Conservation (phyloP, 2,113 vertebrate species). For the Eubucco bourcierii region DNA sequence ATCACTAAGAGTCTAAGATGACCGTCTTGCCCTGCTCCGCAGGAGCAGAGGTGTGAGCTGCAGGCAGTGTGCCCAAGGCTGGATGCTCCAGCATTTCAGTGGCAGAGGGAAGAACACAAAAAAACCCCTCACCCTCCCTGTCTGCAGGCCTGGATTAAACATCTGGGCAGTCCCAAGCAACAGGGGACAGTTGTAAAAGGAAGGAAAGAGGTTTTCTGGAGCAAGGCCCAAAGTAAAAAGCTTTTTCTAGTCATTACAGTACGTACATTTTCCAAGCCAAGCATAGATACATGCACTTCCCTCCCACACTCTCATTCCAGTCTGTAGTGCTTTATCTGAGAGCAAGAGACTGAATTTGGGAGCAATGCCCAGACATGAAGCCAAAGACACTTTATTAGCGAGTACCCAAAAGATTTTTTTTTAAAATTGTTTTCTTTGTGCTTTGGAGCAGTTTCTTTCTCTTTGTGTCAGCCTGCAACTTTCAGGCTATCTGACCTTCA, state of each 20-base stretch:
- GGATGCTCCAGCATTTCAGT: neutral
- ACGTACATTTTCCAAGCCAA: neutral
- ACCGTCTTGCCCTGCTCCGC: fast-evolving
- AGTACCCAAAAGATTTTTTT: neutral
- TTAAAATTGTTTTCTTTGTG: neutral
- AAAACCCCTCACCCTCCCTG: neutral
- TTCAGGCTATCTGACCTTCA: neutral
- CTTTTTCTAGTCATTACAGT: neutral
- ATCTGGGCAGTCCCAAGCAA: neutral
- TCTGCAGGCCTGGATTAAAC: neutral
- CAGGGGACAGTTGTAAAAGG: neutral
- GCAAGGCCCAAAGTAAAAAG: constrained; percentile 3
- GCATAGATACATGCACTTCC: neutral
- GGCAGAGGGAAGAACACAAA: neutral
- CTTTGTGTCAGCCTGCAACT: neutral
- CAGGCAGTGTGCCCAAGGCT: fast-evolving
- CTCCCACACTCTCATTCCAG: constrained; percentile 12
- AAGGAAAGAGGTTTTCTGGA: constrained; percentile 23
- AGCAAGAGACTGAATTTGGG: neutral
- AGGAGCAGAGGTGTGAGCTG: neutral
- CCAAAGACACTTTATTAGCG: neutral
- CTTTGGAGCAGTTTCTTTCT: neutral
- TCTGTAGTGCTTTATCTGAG: neutral
- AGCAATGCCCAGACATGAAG: neutral
- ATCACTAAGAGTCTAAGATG: neutral